phyloP scores from a whole-genome alignment of 2,797 vertebrate genomes.

The Sebastes itinus region DNA sequence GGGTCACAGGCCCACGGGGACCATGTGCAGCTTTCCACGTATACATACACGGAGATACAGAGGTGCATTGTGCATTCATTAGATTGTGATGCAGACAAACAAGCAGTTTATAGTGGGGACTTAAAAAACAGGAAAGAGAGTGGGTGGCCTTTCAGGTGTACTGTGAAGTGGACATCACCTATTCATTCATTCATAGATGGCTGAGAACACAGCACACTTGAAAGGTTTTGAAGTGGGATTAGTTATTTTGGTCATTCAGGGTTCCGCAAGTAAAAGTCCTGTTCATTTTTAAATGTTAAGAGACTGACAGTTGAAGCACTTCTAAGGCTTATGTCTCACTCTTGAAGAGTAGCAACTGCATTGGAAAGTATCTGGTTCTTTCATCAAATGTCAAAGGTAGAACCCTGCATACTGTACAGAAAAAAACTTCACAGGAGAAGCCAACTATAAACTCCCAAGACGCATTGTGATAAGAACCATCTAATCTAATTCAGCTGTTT shows the following conservation, averaged over 20 bases:
- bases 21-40: slow-evolving; percentile 34
- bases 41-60: slow-evolving; percentile 39
- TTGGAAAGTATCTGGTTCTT: background rate
- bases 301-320: slow-evolving; percentile 7
- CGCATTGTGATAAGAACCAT: background rate
- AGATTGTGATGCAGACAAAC: slow-evolving; percentile 55
- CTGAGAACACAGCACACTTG: slow-evolving; percentile 10
- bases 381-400: background rate
- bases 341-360: background rate
- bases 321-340: background rate
- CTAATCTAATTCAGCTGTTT: background rate
- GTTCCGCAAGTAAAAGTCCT: background rate
- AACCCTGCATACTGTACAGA: background rate
- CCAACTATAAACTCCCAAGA: background rate
- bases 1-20: slow-evolving; percentile 47
- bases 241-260: background rate
- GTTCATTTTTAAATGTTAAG: background rate
- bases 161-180: slow-evolving; percentile 5
- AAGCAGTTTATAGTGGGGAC: slow-evolving; percentile 32
- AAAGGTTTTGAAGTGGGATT: background rate
- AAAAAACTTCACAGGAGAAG: background rate
- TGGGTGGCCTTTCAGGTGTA: slow-evolving; percentile 55
- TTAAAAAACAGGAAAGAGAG: slow-evolving; percentile 45
- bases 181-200: slow-evolving; percentile 20
- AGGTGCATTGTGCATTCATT: slow-evolving; percentile 64